phyloP scores from a whole-genome alignment of 2,797 vertebrate genomes.

The Crotalus adamanteus region DNA sequence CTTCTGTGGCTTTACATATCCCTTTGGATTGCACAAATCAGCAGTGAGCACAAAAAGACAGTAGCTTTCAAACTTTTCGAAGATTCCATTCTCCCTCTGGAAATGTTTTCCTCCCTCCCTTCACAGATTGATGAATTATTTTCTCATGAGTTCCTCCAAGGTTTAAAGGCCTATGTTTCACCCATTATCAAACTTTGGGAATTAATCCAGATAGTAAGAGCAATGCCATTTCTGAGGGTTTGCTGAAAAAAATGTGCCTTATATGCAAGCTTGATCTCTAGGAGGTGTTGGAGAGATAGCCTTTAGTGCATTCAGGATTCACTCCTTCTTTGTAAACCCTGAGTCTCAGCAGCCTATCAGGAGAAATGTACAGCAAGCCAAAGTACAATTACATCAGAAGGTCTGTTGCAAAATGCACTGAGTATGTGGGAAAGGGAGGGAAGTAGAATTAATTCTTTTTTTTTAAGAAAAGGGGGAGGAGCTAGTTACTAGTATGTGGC shows the following conservation, averaged over 20 bases:
- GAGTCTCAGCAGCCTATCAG: too few relatives aligned
- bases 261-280: not conserved
- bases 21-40: not conserved
- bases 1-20: not conserved
- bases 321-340: not conserved
- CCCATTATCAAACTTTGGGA: not conserved
- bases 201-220: not conserved
- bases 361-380: too few relatives aligned
- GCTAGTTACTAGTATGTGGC: not conserved
- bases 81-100: not conserved
- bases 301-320: not conserved
- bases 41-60: not conserved
- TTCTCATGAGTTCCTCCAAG: not conserved
- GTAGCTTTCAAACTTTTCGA: not conserved
- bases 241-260: not conserved
- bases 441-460: not conserved
- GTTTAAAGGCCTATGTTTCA: not conserved
- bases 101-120: not conserved
- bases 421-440: not conserved
- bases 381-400: not conserved
- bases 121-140: not conserved
- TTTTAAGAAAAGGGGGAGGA: not conserved
- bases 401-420: not conserved
- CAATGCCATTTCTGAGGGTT: not conserved
- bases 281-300: not conserved